phyloP scores from a whole-genome alignment of 2,888 invertebrate genomes.

The Andrena dorsata region DNA sequence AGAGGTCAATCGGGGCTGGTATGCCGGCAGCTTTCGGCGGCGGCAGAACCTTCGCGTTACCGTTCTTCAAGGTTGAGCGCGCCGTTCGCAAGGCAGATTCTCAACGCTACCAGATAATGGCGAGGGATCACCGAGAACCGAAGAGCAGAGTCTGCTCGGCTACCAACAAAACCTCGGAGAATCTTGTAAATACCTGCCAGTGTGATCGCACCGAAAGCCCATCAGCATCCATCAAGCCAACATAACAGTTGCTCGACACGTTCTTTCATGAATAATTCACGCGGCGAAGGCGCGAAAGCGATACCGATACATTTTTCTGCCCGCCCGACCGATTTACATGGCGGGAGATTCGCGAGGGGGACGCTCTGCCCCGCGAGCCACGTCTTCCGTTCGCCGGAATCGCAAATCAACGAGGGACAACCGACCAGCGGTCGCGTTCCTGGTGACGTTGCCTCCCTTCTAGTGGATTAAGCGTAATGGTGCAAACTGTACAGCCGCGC shows the following conservation, averaged over 20 bases:
- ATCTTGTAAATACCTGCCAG: too few species aligned
- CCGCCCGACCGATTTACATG: conserved; percentile 12
- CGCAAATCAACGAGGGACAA: conserved; percentile 42
- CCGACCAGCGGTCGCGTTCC: conserved; percentile 6
- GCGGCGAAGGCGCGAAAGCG: conserved; percentile 44
- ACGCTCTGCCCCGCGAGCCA: conserved; percentile 7
- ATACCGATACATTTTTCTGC: conserved; percentile 15
- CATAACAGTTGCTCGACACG: not conserved
- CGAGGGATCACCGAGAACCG: too few species aligned
- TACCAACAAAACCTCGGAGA: too few species aligned
- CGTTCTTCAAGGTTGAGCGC: conserved; percentile 29
- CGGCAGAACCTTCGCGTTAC: not conserved
- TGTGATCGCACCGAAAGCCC: not conserved
- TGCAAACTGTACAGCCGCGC: conserved; percentile 56
- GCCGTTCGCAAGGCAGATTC: not conserved
- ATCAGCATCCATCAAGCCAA: conserved; percentile 2
- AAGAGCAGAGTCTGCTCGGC: too few species aligned
- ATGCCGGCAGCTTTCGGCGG: not conserved
- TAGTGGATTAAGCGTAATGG: conserved; percentile 64
- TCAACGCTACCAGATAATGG: too few species aligned
- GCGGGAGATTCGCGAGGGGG: conserved; percentile 22
- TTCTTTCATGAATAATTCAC: conserved; percentile 43
- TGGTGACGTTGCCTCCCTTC: conserved; percentile 30
- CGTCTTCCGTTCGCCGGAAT: conserved; percentile 38
- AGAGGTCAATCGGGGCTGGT: conserved; percentile 53